These are phyloP conservation scores for Columbina picui DNA, from an alignment of 2,113 vertebrate species.

Conservation along the genomic window DNA sequence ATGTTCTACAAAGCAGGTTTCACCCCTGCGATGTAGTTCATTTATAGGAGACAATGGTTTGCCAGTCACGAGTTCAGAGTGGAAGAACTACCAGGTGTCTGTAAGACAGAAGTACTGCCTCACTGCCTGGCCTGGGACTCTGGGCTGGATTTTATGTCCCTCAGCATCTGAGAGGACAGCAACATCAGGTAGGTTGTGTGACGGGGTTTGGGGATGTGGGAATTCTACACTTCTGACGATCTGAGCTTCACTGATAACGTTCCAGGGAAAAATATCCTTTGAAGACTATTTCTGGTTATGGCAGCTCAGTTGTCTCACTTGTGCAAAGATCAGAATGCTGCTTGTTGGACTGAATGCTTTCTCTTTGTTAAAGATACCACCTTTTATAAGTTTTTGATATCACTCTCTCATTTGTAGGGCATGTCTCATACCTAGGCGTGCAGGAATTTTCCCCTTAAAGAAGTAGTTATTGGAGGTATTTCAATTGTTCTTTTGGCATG, in stretches of 20 bases:
- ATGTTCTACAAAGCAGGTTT: neutral
- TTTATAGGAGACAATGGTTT: neutral
- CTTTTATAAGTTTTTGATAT: neutral
- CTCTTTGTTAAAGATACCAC: rapidly evolving
- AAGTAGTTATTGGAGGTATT: neutral
- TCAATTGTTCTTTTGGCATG: neutral
- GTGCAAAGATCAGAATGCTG: neutral
- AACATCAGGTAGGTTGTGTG: neutral
- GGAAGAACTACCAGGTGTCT: neutral
- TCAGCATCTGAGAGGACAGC: neutral
- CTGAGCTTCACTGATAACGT: neutral
- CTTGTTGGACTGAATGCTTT: neutral
- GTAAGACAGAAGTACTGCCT: neutral
- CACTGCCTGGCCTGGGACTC: neutral
- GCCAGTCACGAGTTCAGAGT: neutral
- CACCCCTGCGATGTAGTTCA: neutral
- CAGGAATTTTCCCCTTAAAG: neutral
- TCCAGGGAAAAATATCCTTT: constrained; percentile 19
- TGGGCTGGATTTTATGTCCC: neutral
- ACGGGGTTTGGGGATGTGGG: neutral
- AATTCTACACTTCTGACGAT: constrained; percentile 45
- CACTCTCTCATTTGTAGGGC: neutral
- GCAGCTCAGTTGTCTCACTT: neutral
- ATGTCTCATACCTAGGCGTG: neutral
- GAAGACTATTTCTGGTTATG: constrained; percentile 47